Base-by-base conservation (phyloP, 2,888 invertebrate species). In the Pseudolycoriella hygida region DNA sequence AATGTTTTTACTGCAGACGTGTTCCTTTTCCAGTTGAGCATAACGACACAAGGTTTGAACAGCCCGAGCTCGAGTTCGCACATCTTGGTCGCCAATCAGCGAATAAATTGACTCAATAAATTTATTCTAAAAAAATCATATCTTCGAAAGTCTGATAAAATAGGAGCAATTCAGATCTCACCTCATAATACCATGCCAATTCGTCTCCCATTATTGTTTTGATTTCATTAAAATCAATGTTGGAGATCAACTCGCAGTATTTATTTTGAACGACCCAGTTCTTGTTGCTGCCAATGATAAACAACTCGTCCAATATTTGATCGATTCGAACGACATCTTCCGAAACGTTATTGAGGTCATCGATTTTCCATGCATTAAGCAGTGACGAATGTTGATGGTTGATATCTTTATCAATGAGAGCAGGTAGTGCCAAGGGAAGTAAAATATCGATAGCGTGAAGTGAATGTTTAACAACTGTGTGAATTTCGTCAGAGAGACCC, bases 201-300 rank as follows among this genome's bases (percentile, higher is more conserved):
- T 57, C 57, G 39, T 38, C 54, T 43, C 56, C 59, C 56, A 60
- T 61, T 54, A 57, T 58, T 49, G 55, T 54, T 50, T 57, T 62
- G 47, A 66, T 52, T 43, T 56, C 55, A 53, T 58, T 55, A 56
- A 59, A 63, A 59, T 63, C 58, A 54, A 66, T 60, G 58, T 61
- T 65, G 50, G 64, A 60, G 56, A 64, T 60, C 57, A 65, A 62
- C 56, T 64, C 65, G 50, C 61, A 60, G 55, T 64, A 66, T 61
- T 65, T 66, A 61, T 64, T 64, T 56, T 64, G 64, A 53, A 66
- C 64, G 55, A 65, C 57, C 66, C 66, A 66, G 60, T 66, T 65
- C 60, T 63, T 65, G 58, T 66, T 65, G 55, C 63, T 58, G 54
- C 59, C 53, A 62, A 64, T 48, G 61, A 64, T 57, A 51, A 64